Evolutionary conservation across 2,797 vertebrate species (phyloP).

Genomic region (Chaetophractus vellerosus): DNA sequence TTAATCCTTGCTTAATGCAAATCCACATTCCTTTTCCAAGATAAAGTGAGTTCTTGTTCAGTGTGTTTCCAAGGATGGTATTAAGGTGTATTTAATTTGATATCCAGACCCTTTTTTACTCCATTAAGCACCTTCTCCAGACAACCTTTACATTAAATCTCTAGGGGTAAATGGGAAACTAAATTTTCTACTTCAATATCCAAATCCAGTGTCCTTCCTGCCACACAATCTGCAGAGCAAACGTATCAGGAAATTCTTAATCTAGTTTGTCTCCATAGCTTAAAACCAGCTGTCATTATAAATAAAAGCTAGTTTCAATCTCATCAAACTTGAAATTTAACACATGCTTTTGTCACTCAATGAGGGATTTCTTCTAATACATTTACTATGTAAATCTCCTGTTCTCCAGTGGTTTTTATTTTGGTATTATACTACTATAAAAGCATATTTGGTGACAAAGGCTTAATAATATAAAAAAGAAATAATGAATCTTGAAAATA

Average conservation of each 20-base stretch:
- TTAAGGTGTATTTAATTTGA: neutral
- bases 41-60: neutral
- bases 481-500: constrained; percentile 76
- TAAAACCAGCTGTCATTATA: constrained; percentile 79
- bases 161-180: neutral
- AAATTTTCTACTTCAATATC: constrained; percentile 53
- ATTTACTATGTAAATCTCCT: constrained; percentile 68
- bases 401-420: constrained; percentile 69
- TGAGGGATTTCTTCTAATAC: constrained; percentile 81
- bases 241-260: constrained; percentile 79
- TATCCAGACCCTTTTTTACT: neutral
- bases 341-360: constrained; percentile 73
- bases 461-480: constrained; percentile 70
- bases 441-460: constrained; percentile 73
- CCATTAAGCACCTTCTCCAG: neutral
- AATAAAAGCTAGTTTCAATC: constrained; percentile 80
- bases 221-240: constrained; percentile 64
- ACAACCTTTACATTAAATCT: neutral
- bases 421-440: constrained; percentile 69
- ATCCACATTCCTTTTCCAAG: neutral
- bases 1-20: neutral
- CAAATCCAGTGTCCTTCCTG: constrained; percentile 51
- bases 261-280: constrained; percentile 73
- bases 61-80: neutral
- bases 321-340: constrained; percentile 81